phyloP scores from a whole-genome alignment of 2,797 vertebrate species.

The Nannoperca australis region DNA sequence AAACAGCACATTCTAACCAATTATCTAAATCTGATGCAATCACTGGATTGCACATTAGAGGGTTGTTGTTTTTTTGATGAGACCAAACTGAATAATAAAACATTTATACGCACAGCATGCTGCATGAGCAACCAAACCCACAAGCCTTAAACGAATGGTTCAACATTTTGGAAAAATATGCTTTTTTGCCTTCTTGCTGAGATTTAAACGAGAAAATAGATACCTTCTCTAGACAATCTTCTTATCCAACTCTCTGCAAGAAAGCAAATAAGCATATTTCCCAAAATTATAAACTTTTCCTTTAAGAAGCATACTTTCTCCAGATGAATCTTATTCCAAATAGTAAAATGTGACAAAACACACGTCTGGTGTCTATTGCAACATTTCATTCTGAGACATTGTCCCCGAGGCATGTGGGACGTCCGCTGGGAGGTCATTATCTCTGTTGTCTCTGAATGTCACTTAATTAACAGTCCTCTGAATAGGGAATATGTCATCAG shows the following conservation, averaged over 20 bases:
- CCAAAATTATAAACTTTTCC: neutral
- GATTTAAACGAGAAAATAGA: neutral
- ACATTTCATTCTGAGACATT: slow-evolving; percentile 51
- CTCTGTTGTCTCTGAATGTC: slow-evolving; percentile 67
- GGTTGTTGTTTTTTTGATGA: neutral
- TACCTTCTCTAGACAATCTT: neutral
- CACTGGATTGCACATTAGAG: neutral
- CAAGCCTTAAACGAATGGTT: neutral
- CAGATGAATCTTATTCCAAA: slow-evolving; percentile 37
- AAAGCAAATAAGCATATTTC: neutral
- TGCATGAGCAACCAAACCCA: neutral
- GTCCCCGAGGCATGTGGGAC: slow-evolving; percentile 49
- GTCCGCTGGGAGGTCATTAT: slow-evolving; percentile 78
- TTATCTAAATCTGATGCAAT: neutral
- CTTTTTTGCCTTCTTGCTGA: neutral
- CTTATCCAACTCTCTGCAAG: neutral
- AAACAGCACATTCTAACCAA: neutral
- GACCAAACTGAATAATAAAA: neutral
- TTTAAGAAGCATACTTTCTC: slow-evolving; percentile 1
- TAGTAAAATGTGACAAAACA: slow-evolving; percentile 47
- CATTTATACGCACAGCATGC: neutral
- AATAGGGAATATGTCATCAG: slow-evolving; percentile 50
- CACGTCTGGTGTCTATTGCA: slow-evolving; percentile 28
- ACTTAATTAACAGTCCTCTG: slow-evolving; percentile 66
- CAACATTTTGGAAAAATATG: neutral